Evolutionary conservation across 2,797 vertebrate genomes (phyloP).

Genomic region (Leuciscus waleckii): DNA sequence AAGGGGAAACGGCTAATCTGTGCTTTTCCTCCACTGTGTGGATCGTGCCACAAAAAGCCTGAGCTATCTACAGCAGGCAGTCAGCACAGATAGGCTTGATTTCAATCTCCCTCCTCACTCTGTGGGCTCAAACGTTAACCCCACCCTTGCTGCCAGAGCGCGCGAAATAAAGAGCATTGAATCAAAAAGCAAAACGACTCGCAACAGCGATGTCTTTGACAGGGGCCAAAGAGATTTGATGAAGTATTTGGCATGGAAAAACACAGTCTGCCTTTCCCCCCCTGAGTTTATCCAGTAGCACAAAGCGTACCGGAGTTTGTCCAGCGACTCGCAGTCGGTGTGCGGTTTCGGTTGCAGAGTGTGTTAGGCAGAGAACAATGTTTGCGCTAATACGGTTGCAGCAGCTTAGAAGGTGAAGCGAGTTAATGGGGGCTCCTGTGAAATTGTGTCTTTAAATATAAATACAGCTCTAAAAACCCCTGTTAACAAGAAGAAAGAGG

Average conservation of each 20-base stretch:
- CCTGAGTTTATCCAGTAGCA: slow-evolving; percentile 10
- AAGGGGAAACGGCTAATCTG: slow-evolving; percentile 63
- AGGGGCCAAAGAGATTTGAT: slow-evolving; percentile 22
- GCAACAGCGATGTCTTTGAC: neutral
- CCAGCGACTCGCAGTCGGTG: neutral
- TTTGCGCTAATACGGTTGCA: slow-evolving; percentile 28
- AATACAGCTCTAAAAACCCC: slow-evolving; percentile 61
- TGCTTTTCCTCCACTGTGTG: slow-evolving; percentile 45
- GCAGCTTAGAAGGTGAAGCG: neutral
- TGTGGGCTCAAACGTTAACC: slow-evolving; percentile 45
- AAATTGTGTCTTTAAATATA: slow-evolving; percentile 65
- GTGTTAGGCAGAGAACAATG: slow-evolving; percentile 7
- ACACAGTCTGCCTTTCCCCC: neutral
- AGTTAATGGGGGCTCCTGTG: slow-evolving; percentile 16
- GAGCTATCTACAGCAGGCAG: slow-evolving; percentile 61
- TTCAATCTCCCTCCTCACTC: slow-evolving; percentile 54
- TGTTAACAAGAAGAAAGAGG: slow-evolving; percentile 72
- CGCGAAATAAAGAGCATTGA: slow-evolving; percentile 2
- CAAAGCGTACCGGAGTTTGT: slow-evolving; percentile 8
- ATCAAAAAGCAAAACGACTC: neutral
- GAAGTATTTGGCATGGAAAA: slow-evolving; percentile 37
- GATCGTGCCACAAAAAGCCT: slow-evolving; percentile 49
- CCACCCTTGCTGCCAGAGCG: neutral
- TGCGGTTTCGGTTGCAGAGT: neutral
- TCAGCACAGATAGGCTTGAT: slow-evolving; percentile 60